Percentiles rank a stretch among this genome's conserved stretches.
Evolutionary conservation across 1,140 invertebrate genomes (phyloP).

Genomic region (Anthonomus grandis): DNA sequence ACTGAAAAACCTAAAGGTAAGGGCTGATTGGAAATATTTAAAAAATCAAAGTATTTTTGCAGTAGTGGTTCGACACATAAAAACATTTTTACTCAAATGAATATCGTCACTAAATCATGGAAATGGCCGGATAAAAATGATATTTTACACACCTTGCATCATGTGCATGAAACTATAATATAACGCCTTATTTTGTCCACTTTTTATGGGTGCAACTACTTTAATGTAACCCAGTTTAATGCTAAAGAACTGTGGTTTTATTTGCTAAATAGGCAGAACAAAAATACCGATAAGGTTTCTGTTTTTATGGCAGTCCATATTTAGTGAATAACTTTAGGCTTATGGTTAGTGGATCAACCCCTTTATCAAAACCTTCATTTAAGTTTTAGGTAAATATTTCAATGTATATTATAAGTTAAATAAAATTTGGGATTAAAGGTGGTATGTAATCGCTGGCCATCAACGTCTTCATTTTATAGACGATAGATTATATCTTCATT

Average conservation of each 20-base stretch:
- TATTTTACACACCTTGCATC: conserved; percentile 79
- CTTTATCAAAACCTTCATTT: conserved; percentile 72
- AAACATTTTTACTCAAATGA: conserved; percentile 71
- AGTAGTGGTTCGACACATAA: conserved; percentile 77
- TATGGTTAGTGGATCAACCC: conserved; percentile 81
- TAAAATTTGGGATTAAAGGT: too few relatives aligned
- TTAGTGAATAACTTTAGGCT: conserved; percentile 55
- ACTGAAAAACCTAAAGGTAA: conserved; percentile 73
- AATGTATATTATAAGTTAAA: too few relatives aligned
- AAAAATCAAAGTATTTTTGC: conserved; percentile 12
- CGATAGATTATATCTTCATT: conserved; percentile 76
- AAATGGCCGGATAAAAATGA: conserved; percentile 66
- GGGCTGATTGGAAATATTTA: background rate
- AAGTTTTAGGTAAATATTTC: too few relatives aligned
- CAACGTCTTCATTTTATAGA: conserved; percentile 70
- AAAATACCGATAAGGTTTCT: conserved; percentile 57
- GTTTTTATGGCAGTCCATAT: conserved; percentile 83
- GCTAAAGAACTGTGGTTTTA: conserved; percentile 68
- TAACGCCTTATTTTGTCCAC: conserved; percentile 76
- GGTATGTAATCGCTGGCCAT: conserved; percentile 82
- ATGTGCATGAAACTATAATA: conserved; percentile 84
- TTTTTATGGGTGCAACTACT: conserved; percentile 69
- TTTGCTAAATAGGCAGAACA: conserved; percentile 62
- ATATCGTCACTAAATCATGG: conserved; percentile 70
- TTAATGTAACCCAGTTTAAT: conserved; percentile 73